Base-by-base conservation (phyloP, 2,113 vertebrate species). In the Nymphicus hollandicus region DNA sequence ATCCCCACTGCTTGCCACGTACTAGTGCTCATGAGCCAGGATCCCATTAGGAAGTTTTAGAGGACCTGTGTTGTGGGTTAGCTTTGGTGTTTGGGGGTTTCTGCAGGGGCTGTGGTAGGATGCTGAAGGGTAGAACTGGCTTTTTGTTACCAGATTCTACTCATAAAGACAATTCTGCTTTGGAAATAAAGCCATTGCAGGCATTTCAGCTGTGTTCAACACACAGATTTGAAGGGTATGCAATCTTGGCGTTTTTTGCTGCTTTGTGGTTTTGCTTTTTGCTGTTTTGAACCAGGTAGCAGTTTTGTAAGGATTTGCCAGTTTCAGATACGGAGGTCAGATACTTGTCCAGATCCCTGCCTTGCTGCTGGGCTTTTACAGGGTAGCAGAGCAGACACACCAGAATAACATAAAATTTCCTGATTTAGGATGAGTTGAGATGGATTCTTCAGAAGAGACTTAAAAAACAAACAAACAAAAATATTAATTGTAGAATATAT, bases 161-260 rank as follows among this genome's bases (percentile, higher is more conserved):
- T 61, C 29, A 12, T 7, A 41, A 55, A 50, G 41, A n/a, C 10
- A 61, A n/a, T 15, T 66, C 60, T 25, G 24, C 19, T 29, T 69
- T 83, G 46, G 33, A 56, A 71, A 61, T 35, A 17, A 28, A 69
- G 17, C n/a, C 11, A 5, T 19, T 55, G 37, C 50, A 91, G 60
- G 28, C 25, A n/a, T 66, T 50, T 58, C 66, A 71, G 49, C 20
- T 29, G 22, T 50, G 23, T 37, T 65, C 43, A 70, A 58, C 56
- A 35, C 8, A 10, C 2, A 10, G 2, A 47, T 24, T 39, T 69
- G 10, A 47, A 47, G 16, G 18, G 19, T 0, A 0, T 11, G n/a
- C 5, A 23, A 0, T 20, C 19, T 43, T 47, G 53, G 6, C 2
- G 1, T 11, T 72, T 61, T 72, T 28, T 53, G 13, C 33, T 47